These are phyloP conservation scores for Atrichornis clamosus DNA, from an alignment of 2,113 vertebrate species.

Conservation along the genomic window DNA sequence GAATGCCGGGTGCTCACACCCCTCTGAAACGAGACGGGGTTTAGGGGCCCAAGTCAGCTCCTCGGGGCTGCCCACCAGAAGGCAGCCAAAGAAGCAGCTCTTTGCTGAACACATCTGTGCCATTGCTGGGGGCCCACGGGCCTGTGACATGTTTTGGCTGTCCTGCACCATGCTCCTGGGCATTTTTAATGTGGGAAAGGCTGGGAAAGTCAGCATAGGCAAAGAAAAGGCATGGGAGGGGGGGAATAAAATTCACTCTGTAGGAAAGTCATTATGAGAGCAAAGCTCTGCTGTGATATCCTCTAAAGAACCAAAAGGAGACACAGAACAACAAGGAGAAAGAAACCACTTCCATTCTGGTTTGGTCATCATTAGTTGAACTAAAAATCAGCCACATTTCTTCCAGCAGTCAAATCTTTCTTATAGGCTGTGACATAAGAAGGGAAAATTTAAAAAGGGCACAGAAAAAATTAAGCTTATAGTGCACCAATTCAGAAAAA, in stretches of 20 bases:
- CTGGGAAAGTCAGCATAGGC: not conserved
- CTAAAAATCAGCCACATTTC: not conserved
- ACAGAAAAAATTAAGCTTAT: not conserved
- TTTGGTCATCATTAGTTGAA: not conserved
- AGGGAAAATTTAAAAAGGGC: not conserved
- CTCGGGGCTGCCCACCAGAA: fast-evolving
- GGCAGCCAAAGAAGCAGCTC: fast-evolving
- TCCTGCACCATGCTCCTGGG: not conserved
- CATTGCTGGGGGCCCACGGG: too few species aligned
- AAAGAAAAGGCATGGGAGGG: not conserved
- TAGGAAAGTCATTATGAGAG: not conserved
- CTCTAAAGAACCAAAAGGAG: not conserved
- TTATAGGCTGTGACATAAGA: not conserved
- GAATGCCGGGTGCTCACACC: fast-evolving
- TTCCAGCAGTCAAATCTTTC: not conserved
- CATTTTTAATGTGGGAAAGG: not conserved
- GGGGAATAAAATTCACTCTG: too few species aligned
- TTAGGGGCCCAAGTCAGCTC: not conserved
- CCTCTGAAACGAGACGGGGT: fast-evolving
- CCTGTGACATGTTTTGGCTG: fast-evolving
- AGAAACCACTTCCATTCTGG: not conserved
- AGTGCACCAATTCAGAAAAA: not conserved
- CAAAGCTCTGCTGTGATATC: not conserved
- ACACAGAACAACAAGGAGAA: not conserved
- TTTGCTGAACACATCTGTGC: not conserved